Conservation (phyloP, 2,797 vertebrate species). For the Poecilia gillii region DNA sequence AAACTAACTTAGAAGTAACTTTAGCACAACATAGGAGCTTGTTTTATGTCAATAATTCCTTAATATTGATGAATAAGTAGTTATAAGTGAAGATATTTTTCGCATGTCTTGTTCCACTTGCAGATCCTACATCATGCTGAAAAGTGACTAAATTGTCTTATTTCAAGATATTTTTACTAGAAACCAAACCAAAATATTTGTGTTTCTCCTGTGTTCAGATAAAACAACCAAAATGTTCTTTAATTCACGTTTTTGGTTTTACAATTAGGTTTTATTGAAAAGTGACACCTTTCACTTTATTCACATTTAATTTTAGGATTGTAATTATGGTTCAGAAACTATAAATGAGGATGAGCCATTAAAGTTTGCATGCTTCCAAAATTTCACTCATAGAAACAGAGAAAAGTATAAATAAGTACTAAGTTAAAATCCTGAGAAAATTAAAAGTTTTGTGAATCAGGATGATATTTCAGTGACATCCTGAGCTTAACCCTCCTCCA, state of each 20-base stretch:
- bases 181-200: too few relatives aligned
- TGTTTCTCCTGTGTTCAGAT: neutral
- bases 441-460: neutral
- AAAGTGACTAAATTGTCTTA: too few relatives aligned
- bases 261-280: neutral
- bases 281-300: neutral
- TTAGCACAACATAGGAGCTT: too few relatives aligned
- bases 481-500: neutral
- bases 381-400: neutral
- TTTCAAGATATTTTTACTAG: too few relatives aligned
- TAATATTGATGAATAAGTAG: too few relatives aligned
- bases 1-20: too few relatives aligned
- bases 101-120: too few relatives aligned
- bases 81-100: too few relatives aligned
- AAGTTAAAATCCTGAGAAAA: neutral
- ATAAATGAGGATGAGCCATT: neutral
- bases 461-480: neutral
- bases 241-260: neutral
- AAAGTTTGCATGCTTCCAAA: too few relatives aligned
- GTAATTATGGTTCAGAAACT: neutral
- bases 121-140: too few relatives aligned
- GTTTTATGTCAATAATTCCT: too few relatives aligned
- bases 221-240: neutral
- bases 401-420: neutral
- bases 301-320: neutral